Conservation (phyloP, 2,113 vertebrate genomes). For the Sakesphorus luctuosus region DNA sequence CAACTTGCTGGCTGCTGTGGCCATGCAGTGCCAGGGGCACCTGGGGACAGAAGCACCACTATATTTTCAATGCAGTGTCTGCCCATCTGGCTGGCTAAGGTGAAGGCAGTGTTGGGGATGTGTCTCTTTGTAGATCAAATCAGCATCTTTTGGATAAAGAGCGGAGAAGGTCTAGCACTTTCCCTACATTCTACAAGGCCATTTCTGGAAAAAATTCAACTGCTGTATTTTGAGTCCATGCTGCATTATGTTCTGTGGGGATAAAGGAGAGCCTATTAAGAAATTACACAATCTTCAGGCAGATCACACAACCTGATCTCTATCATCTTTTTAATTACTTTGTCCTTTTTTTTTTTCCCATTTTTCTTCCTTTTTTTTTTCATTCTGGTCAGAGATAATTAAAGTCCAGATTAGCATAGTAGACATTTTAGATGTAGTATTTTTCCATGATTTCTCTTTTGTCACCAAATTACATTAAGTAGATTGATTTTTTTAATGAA, state of each 20-base stretch:
- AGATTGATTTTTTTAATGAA: neutral
- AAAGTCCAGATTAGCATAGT: neutral
- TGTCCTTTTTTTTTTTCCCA: neutral
- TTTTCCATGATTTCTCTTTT: neutral
- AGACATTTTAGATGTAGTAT: neutral
- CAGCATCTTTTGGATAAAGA: neutral
- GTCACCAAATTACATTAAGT: neutral
- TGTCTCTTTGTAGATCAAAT: neutral
- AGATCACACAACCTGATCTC: neutral
- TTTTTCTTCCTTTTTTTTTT: neutral
- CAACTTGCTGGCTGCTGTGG: neutral
- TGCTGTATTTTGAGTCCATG: neutral
- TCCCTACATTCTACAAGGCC: neutral
- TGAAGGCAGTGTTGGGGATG: neutral
- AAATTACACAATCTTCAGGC: neutral
- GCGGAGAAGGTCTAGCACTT: neutral
- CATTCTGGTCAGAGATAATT: neutral
- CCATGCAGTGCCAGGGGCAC: rapidly evolving
- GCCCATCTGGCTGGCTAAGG: neutral
- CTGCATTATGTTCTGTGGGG: neutral
- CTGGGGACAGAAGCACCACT: neutral
- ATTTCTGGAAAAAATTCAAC: neutral
- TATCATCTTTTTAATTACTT: neutral
- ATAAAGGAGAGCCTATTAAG: neutral
- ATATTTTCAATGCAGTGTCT: neutral